Conservation (phyloP, 2,113 vertebrate genomes). For the Ranitomeya imitator region DNA sequence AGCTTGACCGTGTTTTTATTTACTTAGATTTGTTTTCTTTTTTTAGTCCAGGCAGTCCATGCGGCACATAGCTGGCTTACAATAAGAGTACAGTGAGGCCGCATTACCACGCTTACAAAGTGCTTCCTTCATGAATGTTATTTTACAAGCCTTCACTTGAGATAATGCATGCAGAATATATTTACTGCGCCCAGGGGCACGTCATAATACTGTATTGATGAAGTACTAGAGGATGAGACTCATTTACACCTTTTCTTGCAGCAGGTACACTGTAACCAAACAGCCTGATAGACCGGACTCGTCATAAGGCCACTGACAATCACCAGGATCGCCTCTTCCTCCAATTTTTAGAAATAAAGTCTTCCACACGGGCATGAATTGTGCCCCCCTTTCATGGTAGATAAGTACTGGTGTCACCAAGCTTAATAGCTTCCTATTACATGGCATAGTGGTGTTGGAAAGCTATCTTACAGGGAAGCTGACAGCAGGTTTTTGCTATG, state of each 20-base stretch:
- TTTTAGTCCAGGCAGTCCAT: conserved; percentile 4
- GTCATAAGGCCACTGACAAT: not conserved
- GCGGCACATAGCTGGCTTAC: not conserved
- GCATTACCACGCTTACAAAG: not conserved
- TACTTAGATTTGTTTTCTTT: conserved; percentile 38
- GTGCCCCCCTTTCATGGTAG: too few species aligned
- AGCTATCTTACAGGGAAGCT: too few species aligned
- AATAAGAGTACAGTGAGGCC: conserved; percentile 13
- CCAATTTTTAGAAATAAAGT: too few species aligned
- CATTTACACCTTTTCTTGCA: not conserved
- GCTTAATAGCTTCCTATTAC: too few species aligned
- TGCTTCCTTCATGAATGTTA: conserved; percentile 20
- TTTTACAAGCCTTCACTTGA: conserved; percentile 3
- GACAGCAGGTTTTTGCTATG: too few species aligned
- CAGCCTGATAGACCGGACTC: not conserved
- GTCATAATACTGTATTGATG: not conserved
- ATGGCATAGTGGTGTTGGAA: too few species aligned
- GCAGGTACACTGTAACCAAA: not conserved
- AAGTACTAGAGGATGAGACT: not conserved
- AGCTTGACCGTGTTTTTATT: conserved; percentile 15
- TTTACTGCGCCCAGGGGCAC: not conserved
- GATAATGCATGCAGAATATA: conserved; percentile 25
- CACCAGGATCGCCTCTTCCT: too few species aligned
- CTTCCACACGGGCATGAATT: too few species aligned
- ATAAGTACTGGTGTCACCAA: too few species aligned